phyloP scores from a whole-genome alignment of 2,113 vertebrate genomes.

The Neodontobutis hainanensis region DNA sequence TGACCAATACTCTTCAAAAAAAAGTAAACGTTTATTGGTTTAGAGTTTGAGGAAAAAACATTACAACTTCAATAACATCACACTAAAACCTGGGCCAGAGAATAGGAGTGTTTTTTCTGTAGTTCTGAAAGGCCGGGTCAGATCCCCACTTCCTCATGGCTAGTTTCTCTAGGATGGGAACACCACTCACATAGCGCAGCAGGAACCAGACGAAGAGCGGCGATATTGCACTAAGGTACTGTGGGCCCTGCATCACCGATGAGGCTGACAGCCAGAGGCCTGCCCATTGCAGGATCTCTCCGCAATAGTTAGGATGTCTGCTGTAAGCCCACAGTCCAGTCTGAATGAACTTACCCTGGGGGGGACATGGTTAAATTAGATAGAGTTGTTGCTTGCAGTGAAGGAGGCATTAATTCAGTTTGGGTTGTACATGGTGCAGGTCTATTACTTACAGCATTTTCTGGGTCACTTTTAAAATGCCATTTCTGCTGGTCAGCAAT shows the following conservation, averaged over 20 bases:
- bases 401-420: slow-evolving; percentile 17
- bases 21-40: slow-evolving; percentile 4
- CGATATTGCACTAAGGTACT: slow-evolving; percentile 75
- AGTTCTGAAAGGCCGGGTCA: slow-evolving; percentile 72
- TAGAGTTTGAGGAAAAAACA: not conserved
- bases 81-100: slow-evolving; percentile 75
- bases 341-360: slow-evolving; percentile 82
- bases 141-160: slow-evolving; percentile 79
- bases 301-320: slow-evolving; percentile 83
- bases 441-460: slow-evolving; percentile 76
- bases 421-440: not conserved
- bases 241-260: slow-evolving; percentile 74
- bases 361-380: slow-evolving; percentile 4
- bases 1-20: not conserved
- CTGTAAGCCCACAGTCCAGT: slow-evolving; percentile 82
- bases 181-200: slow-evolving; percentile 77
- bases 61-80: not conserved
- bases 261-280: slow-evolving; percentile 82
- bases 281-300: slow-evolving; percentile 84
- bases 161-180: slow-evolving; percentile 82
- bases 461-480: slow-evolving; percentile 78
- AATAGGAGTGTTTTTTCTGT: slow-evolving; percentile 78
- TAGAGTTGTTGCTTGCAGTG: not conserved
- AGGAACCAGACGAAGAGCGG: slow-evolving; percentile 83
- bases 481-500: slow-evolving; percentile 84